Evolutionary conservation across 1,140 invertebrate species (phyloP).

Genomic region (Thalassaphorura encarpata): DNA sequence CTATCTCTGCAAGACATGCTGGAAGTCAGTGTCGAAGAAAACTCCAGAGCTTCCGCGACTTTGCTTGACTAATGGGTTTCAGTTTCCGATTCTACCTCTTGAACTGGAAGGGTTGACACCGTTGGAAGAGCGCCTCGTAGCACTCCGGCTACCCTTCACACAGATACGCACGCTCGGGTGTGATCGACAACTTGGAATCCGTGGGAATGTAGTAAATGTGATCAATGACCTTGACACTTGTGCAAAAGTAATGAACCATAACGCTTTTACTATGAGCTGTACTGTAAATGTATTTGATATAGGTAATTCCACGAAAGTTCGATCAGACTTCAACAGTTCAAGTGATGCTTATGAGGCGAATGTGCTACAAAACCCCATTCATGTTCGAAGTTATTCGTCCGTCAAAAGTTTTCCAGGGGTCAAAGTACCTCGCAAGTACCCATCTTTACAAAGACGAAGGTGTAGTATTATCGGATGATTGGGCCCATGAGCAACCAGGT

Average conservation of each 20-base stretch:
- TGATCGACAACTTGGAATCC: slow-evolving; percentile 11
- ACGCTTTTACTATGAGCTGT: background rate
- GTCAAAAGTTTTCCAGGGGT: background rate
- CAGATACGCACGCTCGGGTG: slow-evolving; percentile 30
- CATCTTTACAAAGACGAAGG: slow-evolving; percentile 4
- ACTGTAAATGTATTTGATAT: background rate
- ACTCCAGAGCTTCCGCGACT: background rate
- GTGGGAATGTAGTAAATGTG: slow-evolving; percentile 15
- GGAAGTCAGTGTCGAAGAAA: background rate
- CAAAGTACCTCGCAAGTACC: background rate
- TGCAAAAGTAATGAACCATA: background rate
- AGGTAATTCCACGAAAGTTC: background rate
- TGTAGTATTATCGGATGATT: background rate
- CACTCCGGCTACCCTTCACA: slow-evolving; percentile 29
- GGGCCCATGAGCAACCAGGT: background rate
- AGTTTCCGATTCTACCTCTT: slow-evolving; percentile 1
- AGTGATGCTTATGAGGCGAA: slow-evolving; percentile 5
- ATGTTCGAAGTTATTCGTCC: slow-evolving; percentile 5
- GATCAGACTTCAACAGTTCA: background rate
- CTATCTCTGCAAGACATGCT: background rate
- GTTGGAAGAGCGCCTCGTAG: slow-evolving; percentile 9
- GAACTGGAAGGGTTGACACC: slow-evolving; percentile 6
- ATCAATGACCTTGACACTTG: background rate
- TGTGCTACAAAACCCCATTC: slow-evolving; percentile 4
- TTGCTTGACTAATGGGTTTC: slow-evolving; percentile 3